Evolutionary conservation across 2,888 invertebrate species (phyloP), one percentile per base, ranked within the genome.

Genomic region (Sarcophaga caerulescens): DNA sequence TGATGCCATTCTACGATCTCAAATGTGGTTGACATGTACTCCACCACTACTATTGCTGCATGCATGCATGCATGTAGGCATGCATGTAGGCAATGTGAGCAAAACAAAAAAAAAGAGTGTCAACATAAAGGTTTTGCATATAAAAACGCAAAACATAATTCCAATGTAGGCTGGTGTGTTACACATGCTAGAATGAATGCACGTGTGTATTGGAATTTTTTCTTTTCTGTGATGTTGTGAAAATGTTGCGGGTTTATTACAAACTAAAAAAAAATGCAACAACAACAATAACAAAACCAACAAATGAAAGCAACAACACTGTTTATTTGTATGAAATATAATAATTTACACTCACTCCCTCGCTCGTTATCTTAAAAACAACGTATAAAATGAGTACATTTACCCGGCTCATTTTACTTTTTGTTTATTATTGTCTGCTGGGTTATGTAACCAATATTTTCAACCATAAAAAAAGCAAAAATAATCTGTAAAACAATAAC

Each of bases 11-110:
- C 59, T 10, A 69, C 69, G 79, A 79, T 70, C 69, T 74, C 63
- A 79, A 79, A 75, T 84, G 69, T 45, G 84, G 84, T 75, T 84
- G 79, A 79, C 84, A 84, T 75, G 79, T 75, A 78, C 68, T 47
- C 45, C 12, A 63, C 45, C 25, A 65, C 45, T n/a, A 52, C 12
- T 57, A 21, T 14, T 4, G n/a, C 17, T 44, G 68, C 14, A 23
- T 63, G 17, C 25, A 65, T 35, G n/a, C 5, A n/a, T 47, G 47
- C 23, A 17, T 19, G 5, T 59, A 23, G 19, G 4, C n/a, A n/a
- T 77, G 47, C 0, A 8, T 52, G 45, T 62, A 8, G 35, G 35
- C 35, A 35, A 35, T 2, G n/a, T 62, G 57, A 35, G 35, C 35
- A 35, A 35, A 10, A 35, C 8, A 35, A 6, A 35, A 10, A 8